These are phyloP conservation scores for Ptychochromis oligacanthus DNA, from an alignment of 2,113 vertebrate species.

Conservation along the genomic window DNA sequence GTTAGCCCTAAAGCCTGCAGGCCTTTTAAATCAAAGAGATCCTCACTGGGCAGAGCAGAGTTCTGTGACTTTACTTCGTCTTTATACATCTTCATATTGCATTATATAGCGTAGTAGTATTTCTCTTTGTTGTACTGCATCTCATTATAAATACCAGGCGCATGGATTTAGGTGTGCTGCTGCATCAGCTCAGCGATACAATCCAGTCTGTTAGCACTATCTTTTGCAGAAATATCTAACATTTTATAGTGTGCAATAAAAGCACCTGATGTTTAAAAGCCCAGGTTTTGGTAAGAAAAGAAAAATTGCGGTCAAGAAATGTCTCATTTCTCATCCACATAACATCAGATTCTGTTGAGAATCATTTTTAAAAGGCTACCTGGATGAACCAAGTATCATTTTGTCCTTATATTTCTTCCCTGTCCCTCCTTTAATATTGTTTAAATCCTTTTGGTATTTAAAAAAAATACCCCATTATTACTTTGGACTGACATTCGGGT, in stretches of 20 bases:
- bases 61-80: conserved; percentile 12
- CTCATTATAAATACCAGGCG: background rate
- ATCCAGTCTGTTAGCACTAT: background rate
- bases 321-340: background rate
- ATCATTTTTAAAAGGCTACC: background rate
- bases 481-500: background rate
- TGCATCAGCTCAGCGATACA: background rate
- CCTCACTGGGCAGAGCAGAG: conserved; percentile 19
- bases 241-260: background rate
- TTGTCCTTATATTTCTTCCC: background rate
- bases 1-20: conserved; percentile 12
- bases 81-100: conserved; percentile 4
- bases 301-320: background rate
- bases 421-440: background rate
- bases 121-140: background rate
- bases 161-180: background rate
- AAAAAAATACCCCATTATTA: background rate
- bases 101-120: conserved; percentile 1
- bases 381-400: background rate
- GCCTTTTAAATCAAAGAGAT: conserved; percentile 14
- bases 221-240: background rate
- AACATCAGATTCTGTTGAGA: background rate
- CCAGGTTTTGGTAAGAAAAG: background rate
- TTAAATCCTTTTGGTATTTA: background rate
- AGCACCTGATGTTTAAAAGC: background rate